phyloP scores from a whole-genome alignment of 2,113 vertebrate species.

The human (Homo sapiens) region GRCh38 chr5:72484501-72485000 shows the following conservation, averaged over 20 bases:
- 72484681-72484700: background rate
- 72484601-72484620: background rate
- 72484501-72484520: background rate
- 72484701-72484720: background rate
- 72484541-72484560: background rate
- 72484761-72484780: background rate
- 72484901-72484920: background rate
- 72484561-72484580: background rate
- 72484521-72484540: conserved; percentile 30
- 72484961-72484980: background rate
- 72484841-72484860: background rate
- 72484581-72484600: background rate
- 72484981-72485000: background rate
- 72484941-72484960: background rate
- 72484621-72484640: background rate
- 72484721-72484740: background rate
- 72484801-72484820: background rate
- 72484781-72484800: background rate
- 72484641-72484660: background rate
- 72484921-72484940: background rate
- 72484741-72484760: background rate
- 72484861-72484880: background rate
- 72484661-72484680: background rate
- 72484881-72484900: background rate
- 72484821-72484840: background rate